Evolutionary conservation across 2,888 invertebrate species (phyloP), one percentile per base, ranked within the genome.

Genomic region (Poecilus cupreus): DNA sequence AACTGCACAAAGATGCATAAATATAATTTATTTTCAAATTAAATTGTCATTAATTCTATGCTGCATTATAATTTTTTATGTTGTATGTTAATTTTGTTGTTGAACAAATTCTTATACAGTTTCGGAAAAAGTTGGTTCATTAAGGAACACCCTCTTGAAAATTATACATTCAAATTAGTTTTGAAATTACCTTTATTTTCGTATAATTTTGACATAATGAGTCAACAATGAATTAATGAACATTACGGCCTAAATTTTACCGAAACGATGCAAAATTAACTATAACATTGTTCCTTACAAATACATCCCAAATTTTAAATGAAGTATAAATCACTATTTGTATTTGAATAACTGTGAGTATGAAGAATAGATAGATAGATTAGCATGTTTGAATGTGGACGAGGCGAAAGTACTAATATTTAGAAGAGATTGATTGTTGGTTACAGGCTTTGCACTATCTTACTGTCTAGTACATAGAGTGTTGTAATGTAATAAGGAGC

Each of bases 131-230:
- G 20, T 54, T 18, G 18, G 20, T 54, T 54, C n/a, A 46, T 46
- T 13, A 46, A 13, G 13, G n/a, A 46, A 0, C 2, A 0, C 22
- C 54, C 54, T 22, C 3, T 11, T 20, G 10, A 8, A 54, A 54
- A 54, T 54, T 54, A 54, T 8, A 54, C 6, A 20, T 54, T 54
- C 54, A 54, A 54, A 54, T 54, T 54, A 54, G 20, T 54, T 51
- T 18, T 54, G 54, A 54, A 54, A 54, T 54, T 54, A 54, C 11
- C 54, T 20, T 20, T 54, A 54, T 20, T 54, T 54, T 54, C 22
- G 18, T 54, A 11, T 20, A 22, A 54, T 54, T 54, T 54, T 20
- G 22, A 54, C 8, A 54, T 54, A 54, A 54, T 54, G 22, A 54
- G 54, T 20, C 54, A 18, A 22, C 22, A 54, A 54, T 22, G 20